Percentiles rank a stretch among this genome's conserved stretches.
Conservation (phyloP, 2,797 vertebrate species). For the Karalla daura region DNA sequence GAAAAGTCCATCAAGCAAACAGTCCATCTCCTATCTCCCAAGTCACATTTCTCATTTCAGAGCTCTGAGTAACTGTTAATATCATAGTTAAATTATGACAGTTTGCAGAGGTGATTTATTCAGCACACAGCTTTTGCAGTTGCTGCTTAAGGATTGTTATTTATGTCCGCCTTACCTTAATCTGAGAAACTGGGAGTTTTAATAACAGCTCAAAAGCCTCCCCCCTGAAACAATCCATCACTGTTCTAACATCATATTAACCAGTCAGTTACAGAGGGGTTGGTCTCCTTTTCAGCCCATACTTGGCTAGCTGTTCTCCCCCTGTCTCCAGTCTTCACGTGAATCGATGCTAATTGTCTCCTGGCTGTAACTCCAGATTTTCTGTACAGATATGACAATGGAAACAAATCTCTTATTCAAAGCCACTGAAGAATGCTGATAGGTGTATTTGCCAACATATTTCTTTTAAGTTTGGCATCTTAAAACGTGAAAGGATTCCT, state of each 20-base stretch:
- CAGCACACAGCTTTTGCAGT: too few species aligned
- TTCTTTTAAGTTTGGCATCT: not conserved
- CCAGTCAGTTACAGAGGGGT: not conserved
- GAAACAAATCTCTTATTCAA: not conserved
- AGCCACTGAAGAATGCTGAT: not conserved
- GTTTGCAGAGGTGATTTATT: too few species aligned
- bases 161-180: not conserved
- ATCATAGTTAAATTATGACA: too few species aligned
- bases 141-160: too few species aligned
- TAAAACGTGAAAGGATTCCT: not conserved
- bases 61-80: too few species aligned
- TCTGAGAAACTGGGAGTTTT: not conserved
- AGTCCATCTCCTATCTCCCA: too few species aligned
- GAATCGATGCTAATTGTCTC: not conserved
- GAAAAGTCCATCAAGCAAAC: too few species aligned
- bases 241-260: not conserved
- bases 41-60: too few species aligned
- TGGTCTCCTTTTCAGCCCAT: not conserved
- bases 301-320: not conserved
- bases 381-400: not conserved
- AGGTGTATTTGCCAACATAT: not conserved
- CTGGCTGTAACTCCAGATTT: not conserved
- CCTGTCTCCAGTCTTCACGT: not conserved
- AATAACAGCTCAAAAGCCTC: not conserved
- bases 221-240: not conserved